These are phyloP conservation scores for Tetrapedia diversipes DNA, from an alignment of 2,888 invertebrate genomes.

Conservation along the genomic window DNA sequence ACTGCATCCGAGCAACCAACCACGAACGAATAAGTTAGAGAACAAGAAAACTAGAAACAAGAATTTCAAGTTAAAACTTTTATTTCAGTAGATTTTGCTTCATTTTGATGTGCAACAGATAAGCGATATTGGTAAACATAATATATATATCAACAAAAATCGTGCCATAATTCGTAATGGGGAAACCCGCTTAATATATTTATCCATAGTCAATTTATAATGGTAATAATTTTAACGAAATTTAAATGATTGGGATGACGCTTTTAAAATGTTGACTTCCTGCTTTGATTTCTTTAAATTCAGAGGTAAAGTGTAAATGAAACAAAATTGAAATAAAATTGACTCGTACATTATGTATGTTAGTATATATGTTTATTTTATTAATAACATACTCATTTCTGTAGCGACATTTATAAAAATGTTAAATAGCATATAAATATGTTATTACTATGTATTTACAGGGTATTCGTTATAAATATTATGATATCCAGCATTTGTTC, in stretches of 20 bases:
- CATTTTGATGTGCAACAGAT: not conserved
- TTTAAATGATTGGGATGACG: not conserved
- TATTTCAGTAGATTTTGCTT: not conserved
- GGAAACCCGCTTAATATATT: not conserved
- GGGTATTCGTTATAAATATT: conserved; percentile 50
- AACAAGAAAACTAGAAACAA: not conserved
- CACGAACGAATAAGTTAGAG: not conserved
- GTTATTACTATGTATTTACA: conserved; percentile 65
- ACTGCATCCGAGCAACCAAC: not conserved
- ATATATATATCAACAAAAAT: no score
- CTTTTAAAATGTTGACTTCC: not conserved
- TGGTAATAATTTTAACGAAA: not conserved
- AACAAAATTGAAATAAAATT: conserved; percentile 2
- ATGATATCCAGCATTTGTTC: conserved; percentile 29
- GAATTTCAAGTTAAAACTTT: not conserved
- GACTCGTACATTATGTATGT: conserved; percentile 1
- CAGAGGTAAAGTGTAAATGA: no score
- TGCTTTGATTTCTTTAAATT: no score
- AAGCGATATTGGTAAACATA: not conserved
- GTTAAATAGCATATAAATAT: conserved; percentile 75
- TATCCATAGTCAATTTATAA: not conserved
- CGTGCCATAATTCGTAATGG: not conserved
- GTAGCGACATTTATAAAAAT: conserved; percentile 69
- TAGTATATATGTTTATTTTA: conserved; percentile 45
- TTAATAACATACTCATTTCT: conserved; percentile 47